Conservation (phyloP, 2,888 invertebrate species). For the Acronicta psi region DNA sequence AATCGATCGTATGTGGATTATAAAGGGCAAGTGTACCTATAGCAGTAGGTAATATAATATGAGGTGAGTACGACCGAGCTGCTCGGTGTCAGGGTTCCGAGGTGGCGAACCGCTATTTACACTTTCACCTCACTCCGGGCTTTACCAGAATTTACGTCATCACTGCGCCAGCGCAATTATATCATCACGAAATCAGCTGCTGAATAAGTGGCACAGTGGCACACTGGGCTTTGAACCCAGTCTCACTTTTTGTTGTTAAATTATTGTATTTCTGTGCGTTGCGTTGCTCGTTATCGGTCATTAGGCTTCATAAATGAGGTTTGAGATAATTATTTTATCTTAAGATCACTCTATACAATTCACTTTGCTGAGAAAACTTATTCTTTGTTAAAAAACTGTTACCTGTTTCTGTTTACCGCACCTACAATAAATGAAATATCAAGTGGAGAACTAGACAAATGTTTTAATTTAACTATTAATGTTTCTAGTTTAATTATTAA, state of each 20-base stretch:
- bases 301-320: conserved; percentile 43
- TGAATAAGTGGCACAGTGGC: conserved; percentile 72
- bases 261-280: conserved; percentile 59
- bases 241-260: conserved; percentile 59
- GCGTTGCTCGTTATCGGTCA: conserved; percentile 59
- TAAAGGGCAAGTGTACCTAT: conserved; percentile 30
- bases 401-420: too few relatives aligned
- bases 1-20: conserved; percentile 32
- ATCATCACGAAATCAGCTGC: conserved; percentile 82
- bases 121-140: conserved; percentile 78
- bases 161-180: conserved; percentile 73
- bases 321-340: too few relatives aligned
- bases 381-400: too few relatives aligned
- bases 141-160: conserved; percentile 81
- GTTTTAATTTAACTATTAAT: too few relatives aligned
- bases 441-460: too few relatives aligned
- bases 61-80: conserved; percentile 39
- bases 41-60: conserved; percentile 27
- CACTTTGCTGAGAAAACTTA: too few relatives aligned
- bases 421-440: too few relatives aligned
- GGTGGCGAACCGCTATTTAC: conserved; percentile 67
- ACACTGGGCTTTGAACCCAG: conserved; percentile 61
- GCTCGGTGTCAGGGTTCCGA: conserved; percentile 70
- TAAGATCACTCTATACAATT: too few relatives aligned
- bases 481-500: too few relatives aligned